Percentiles rank a stretch among this genome's conserved stretches.
Evolutionary conservation across 2,113 vertebrate species (phyloP).

Genomic region (Camarhynchus parvulus): DNA sequence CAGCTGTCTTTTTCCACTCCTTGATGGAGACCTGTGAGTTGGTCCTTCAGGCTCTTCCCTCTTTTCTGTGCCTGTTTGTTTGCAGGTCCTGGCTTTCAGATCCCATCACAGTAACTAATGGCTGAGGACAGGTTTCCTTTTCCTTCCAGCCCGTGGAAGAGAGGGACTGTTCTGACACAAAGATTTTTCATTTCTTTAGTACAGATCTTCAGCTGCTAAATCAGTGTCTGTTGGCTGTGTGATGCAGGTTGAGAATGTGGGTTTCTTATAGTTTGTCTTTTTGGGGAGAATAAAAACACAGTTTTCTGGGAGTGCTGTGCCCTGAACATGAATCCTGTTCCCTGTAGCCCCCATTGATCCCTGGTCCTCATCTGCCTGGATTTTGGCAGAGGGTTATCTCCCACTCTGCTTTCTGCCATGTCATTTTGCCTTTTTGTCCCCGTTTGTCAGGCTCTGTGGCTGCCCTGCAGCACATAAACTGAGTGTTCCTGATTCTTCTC

Average conservation of each 20-base stretch:
- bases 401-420: rapidly evolving
- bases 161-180: not conserved
- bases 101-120: not conserved
- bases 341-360: not conserved
- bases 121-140: not conserved
- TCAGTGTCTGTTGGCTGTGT: not conserved
- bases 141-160: not conserved
- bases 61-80: not conserved
- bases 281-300: not conserved
- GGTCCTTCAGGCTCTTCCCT: not conserved
- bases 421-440: not conserved
- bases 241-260: not conserved
- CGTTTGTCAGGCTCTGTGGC: not conserved
- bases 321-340: not conserved
- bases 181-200: not conserved
- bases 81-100: not conserved
- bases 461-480: not conserved
- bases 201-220: not conserved
- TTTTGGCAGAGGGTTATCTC: rapidly evolving
- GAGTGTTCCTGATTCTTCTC: not conserved
- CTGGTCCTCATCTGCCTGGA: not conserved
- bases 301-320: not conserved
- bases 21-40: not conserved
- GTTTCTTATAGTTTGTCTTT: not conserved
- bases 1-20: not conserved